phyloP scores from a whole-genome alignment of 2,113 vertebrate species.

The Eidolon helvum region DNA sequence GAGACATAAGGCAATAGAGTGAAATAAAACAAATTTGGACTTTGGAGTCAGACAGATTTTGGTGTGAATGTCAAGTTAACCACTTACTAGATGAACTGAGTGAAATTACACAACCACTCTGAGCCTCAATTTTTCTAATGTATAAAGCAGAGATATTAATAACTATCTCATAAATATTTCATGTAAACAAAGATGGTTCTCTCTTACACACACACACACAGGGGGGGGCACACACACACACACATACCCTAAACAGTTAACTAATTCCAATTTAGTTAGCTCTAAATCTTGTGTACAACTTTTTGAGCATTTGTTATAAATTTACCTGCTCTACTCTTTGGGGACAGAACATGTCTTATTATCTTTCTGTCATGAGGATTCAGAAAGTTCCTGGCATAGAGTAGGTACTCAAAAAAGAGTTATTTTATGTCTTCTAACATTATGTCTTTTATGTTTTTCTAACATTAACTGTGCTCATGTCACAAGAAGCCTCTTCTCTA shows the following conservation, averaged over 20 bases:
- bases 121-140: not conserved
- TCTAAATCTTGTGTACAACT: not conserved
- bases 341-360: not conserved
- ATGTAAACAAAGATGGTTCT: not conserved
- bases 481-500: not conserved
- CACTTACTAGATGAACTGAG: not conserved
- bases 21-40: not conserved
- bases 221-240: not conserved
- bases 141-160: not conserved
- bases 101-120: not conserved
- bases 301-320: not conserved
- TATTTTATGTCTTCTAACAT: not conserved
- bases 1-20: not conserved
- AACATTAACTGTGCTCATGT: not conserved
- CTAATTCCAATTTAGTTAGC: not conserved
- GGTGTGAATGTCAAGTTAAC: not conserved
- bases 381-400: not conserved
- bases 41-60: not conserved
- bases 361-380: not conserved
- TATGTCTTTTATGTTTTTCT: not conserved
- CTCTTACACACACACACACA: not conserved
- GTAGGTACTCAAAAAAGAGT: not conserved
- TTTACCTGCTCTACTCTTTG: not conserved
- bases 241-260: not conserved
- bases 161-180: not conserved